These are phyloP conservation scores for Erebia epiphron DNA, from an alignment of 2,888 invertebrate genomes.

Conservation along the genomic window DNA sequence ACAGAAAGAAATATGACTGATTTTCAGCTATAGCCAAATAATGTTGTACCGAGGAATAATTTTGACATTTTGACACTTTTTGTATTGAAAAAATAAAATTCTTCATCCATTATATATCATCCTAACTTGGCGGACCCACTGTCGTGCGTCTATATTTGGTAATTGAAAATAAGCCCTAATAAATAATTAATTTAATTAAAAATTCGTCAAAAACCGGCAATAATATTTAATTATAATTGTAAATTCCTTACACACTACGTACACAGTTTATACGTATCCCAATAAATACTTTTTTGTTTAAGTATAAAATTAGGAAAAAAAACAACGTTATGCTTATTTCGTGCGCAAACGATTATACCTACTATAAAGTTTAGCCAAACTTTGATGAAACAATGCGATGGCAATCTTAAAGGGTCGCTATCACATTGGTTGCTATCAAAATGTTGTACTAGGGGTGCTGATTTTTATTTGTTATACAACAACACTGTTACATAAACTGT, in stretches of 20 bases:
- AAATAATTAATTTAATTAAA: background rate
- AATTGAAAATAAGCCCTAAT: background rate
- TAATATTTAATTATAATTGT: constrained; percentile 15
- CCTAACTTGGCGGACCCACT: no score
- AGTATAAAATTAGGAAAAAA: constrained; percentile 78
- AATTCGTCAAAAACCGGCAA: constrained; percentile 37
- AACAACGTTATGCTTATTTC: constrained; percentile 70
- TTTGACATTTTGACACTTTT: background rate
- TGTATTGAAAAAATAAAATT: no score
- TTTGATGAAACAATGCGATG: background rate
- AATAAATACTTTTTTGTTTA: constrained; percentile 72
- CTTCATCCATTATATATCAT: no score
- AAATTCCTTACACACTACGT: constrained; percentile 58
- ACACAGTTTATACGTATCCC: constrained; percentile 65
- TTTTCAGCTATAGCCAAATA: no score
- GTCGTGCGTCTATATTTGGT: background rate
- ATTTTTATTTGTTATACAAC: constrained; percentile 1
- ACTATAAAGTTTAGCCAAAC: constrained; percentile 22
- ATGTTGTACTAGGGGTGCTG: background rate
- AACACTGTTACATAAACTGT: constrained; percentile 5
- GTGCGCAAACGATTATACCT: constrained; percentile 33
- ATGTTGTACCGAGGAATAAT: background rate
- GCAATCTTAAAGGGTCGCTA: background rate
- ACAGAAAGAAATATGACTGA: no score
- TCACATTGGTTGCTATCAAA: background rate